A percentile compares a stretch with the other conserved stretches of the same genome.
These are phyloP conservation scores for Gobius niger DNA, from an alignment of 2,113 vertebrate species.

Conservation along the genomic window DNA sequence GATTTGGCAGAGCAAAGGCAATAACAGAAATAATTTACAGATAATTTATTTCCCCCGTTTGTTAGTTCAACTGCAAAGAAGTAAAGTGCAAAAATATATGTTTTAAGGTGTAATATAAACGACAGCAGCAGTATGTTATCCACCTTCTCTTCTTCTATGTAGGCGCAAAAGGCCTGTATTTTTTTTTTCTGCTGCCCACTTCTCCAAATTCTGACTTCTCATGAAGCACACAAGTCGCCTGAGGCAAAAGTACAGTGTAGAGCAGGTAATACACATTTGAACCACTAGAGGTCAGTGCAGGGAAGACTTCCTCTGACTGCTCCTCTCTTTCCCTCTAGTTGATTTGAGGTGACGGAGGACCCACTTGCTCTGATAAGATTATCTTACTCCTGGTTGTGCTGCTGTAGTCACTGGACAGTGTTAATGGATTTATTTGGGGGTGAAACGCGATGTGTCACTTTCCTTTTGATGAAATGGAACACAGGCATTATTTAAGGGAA, in stretches of 20 bases:
- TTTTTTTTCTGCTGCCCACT: too few species aligned
- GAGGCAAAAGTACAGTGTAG: not conserved
- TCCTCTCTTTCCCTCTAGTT: not conserved
- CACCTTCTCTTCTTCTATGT: too few species aligned
- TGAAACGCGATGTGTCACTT: slow-evolving; percentile 32
- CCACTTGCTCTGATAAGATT: not conserved
- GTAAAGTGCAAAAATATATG: too few species aligned
- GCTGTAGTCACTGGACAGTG: not conserved
- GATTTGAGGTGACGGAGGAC: not conserved
- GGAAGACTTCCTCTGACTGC: too few species aligned
- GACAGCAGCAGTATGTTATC: too few species aligned
- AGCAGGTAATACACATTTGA: not conserved
- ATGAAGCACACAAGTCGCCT: too few species aligned
- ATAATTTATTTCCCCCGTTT: too few species aligned
- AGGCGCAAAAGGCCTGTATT: too few species aligned
- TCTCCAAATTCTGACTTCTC: not conserved
- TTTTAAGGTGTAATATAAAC: too few species aligned
- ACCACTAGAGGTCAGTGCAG: slow-evolving; percentile 44
- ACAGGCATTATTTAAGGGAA: slow-evolving; percentile 22
- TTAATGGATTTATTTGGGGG: not conserved
- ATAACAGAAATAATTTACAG: too few species aligned
- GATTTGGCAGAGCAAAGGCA: too few species aligned
- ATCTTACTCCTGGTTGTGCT: not conserved
- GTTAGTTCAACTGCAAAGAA: too few species aligned
- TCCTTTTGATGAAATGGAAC: not conserved